A percentile compares a stretch with the other conserved stretches of the same genome.
phyloP scores from a whole-genome alignment of 2,113 vertebrate genomes.

The Pituophis catenifer region DNA sequence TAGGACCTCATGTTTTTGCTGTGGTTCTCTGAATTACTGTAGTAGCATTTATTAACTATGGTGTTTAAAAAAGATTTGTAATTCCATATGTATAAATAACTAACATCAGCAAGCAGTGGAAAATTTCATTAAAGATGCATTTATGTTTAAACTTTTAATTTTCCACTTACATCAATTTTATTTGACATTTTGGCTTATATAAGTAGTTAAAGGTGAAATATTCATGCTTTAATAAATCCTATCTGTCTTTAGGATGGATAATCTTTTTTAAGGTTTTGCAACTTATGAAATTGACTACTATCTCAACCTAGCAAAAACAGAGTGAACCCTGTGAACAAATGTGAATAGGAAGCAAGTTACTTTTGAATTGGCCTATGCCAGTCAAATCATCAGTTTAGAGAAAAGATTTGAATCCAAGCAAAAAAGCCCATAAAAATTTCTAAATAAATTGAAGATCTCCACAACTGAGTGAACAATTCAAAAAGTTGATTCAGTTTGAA shows the following conservation, averaged over 20 bases:
- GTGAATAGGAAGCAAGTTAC: background rate
- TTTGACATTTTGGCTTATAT: background rate
- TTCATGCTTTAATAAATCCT: background rate
- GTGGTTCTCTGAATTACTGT: constrained; percentile 8
- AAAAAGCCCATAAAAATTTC: background rate
- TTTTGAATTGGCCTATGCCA: background rate
- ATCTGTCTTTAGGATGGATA: background rate
- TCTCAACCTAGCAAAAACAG: background rate
- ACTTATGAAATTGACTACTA: background rate
- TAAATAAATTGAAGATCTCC: background rate
- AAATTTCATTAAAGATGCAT: constrained; percentile 27
- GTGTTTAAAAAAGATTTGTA: constrained; percentile 15
- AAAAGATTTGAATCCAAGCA: background rate
- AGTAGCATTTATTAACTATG: constrained; percentile 5
- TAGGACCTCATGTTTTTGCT: constrained; percentile 18
- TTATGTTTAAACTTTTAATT: background rate
- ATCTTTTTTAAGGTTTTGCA: background rate
- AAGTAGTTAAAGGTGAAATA: background rate
- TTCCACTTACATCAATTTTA: background rate
- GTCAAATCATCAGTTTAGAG: background rate
- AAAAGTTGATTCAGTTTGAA: background rate
- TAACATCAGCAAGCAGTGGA: constrained; percentile 9
- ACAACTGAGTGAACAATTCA: background rate
- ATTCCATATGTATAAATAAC: constrained; percentile 37
- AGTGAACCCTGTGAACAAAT: background rate